phyloP scores from a whole-genome alignment of 2,797 vertebrate species.

The Paedocypris micromegethes region DNA sequence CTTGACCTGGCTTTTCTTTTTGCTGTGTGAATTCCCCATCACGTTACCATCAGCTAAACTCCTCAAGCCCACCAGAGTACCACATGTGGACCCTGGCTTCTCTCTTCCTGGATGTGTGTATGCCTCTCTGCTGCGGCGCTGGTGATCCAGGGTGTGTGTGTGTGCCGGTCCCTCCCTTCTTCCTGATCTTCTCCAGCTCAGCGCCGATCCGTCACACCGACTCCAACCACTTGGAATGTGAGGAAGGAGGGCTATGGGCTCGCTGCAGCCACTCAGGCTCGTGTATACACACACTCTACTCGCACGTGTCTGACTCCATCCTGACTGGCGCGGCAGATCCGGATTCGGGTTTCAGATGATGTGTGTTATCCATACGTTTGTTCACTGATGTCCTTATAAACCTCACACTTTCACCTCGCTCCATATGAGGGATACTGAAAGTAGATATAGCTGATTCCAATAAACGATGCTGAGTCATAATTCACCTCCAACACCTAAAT shows the following conservation, averaged over 20 bases:
- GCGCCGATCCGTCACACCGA: slow-evolving; percentile 47
- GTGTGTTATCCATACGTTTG: too few relatives aligned
- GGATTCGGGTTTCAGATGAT: too few relatives aligned
- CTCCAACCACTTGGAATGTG: slow-evolving; percentile 43
- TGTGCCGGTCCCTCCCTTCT: slow-evolving; percentile 23
- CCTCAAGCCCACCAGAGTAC: slow-evolving; percentile 25
- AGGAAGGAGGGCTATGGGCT: slow-evolving; percentile 43
- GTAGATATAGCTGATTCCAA: too few relatives aligned
- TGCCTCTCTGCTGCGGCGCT: slow-evolving; percentile 26
- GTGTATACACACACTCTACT: slow-evolving; percentile 8
- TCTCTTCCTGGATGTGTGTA: slow-evolving; percentile 20
- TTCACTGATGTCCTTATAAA: too few relatives aligned
- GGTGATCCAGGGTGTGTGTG: slow-evolving; percentile 30
- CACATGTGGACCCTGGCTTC: slow-evolving; percentile 46
- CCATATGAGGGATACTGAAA: too few relatives aligned
- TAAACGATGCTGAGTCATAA: too few relatives aligned
- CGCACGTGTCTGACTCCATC: background rate
- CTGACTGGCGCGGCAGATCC: too few relatives aligned
- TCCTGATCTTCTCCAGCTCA: slow-evolving; percentile 39
- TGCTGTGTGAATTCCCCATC: slow-evolving; percentile 73
- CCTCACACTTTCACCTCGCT: too few relatives aligned
- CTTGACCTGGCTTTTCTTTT: slow-evolving; percentile 57
- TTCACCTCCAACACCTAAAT: too few relatives aligned
- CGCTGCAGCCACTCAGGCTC: slow-evolving; percentile 15
- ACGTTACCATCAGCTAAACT: slow-evolving; percentile 38